Base-by-base conservation (phyloP, 2,888 invertebrate genomes). In the Drosophila tripunctata region DNA sequence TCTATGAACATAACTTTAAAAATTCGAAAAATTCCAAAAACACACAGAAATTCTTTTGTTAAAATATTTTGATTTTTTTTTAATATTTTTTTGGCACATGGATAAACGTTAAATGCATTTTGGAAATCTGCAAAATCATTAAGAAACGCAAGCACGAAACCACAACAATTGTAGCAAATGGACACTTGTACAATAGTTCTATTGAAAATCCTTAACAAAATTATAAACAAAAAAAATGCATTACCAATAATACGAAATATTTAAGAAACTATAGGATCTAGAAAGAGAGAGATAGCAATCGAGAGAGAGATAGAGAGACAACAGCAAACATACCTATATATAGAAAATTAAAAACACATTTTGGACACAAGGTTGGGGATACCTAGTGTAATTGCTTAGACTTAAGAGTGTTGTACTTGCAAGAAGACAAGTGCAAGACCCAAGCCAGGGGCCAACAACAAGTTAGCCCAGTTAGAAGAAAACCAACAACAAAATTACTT, bases 371-470 rank as follows among this genome's bases (percentile, higher is more conserved):
- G 78, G 74, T 86, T 82, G 90, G 89, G 89, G 89, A 89, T 89
- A 90, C 89, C 88, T 79, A 89, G 89, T 89, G 89, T 89, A 89
- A 90, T 89, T 89, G 89, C 90, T 89, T 75, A 83, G 85, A 83
- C 67, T 66, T 69, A 58, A 63, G 87, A 69, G 88, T 73, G 54
- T 71, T 87, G 83, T 70, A 77, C 83, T 82, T 82, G 82, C 67
- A 52, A 48, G 77, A 74, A 82, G 74, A 69, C 83, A 75, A 85
- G 83, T 78, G 82, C 87, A 87, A 75, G 60, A 75, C 87, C 69
- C 68, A 67, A 76, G 55, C 27, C 30, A 36, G 47, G 40, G 22
- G 50, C 56, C 31, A 33, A 57, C 40, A n/a, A 15, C 21, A 22
- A 55, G 43, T 62, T 66, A 58, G 27, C 43, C 36, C 54, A 50